A percentile compares a stretch with the other conserved stretches of the same genome.
These are phyloP conservation scores for Hymenochirus boettgeri DNA, from an alignment of 2,113 vertebrate species.

Conservation along the genomic window DNA sequence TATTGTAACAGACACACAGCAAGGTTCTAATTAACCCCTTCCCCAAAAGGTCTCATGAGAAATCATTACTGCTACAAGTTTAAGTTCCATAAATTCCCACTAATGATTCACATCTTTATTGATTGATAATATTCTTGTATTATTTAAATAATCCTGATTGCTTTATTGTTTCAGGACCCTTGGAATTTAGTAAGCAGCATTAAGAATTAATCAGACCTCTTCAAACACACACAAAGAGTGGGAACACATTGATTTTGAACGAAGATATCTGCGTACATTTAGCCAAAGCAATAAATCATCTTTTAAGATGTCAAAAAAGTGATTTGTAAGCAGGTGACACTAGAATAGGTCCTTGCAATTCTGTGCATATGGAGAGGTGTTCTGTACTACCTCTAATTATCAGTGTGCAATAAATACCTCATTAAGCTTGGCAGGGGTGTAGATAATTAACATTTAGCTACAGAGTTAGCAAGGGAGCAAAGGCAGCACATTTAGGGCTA, in stretches of 20 bases:
- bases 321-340: not conserved
- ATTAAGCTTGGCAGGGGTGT: slow-evolving; percentile 35
- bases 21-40: too few relatives aligned
- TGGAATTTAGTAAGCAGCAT: not conserved
- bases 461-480: slow-evolving; percentile 17
- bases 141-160: not conserved
- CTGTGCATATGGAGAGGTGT: slow-evolving; percentile 16
- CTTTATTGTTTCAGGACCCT: not conserved
- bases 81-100: too few relatives aligned
- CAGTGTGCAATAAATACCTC: slow-evolving; percentile 29
- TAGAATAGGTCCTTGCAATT: slow-evolving; percentile 7
- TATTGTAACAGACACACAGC: too few relatives aligned
- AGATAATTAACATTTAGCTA: slow-evolving; percentile 37
- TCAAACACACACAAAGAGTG: too few relatives aligned
- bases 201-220: not conserved
- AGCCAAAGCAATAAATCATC: not conserved
- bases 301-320: not conserved
- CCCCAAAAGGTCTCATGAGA: too few relatives aligned
- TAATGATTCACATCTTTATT: not conserved
- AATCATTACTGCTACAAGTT: too few relatives aligned
- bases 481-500: slow-evolving; percentile 21
- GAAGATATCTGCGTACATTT: not conserved
- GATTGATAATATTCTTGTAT: not conserved
- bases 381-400: slow-evolving; percentile 24
- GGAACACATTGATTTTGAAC: too few relatives aligned